Evolutionary conservation across 2,113 vertebrate species (phyloP).

Genomic region (Nibea albiflora): DNA sequence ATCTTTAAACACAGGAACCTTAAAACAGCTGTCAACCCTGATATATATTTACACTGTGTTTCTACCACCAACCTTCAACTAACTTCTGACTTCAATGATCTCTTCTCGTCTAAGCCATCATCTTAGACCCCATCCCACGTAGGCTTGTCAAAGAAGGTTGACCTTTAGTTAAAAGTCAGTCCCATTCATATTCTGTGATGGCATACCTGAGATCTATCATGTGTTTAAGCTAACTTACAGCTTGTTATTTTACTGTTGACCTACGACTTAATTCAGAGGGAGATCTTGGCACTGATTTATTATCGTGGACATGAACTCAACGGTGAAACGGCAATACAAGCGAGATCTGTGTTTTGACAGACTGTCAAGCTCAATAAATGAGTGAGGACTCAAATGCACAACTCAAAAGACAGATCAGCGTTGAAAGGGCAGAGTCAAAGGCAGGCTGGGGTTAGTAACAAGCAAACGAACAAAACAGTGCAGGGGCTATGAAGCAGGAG

Average conservation of each 20-base stretch:
- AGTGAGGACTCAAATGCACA: background rate
- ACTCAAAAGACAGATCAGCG: background rate
- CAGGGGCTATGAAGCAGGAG: background rate
- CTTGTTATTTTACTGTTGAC: background rate
- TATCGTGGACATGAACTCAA: background rate
- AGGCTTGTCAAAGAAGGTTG: too few relatives aligned
- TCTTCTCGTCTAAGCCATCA: too few relatives aligned
- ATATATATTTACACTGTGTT: too few relatives aligned
- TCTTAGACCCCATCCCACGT: too few relatives aligned
- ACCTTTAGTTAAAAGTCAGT: too few relatives aligned
- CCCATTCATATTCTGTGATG: background rate
- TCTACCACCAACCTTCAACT: too few relatives aligned
- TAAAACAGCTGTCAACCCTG: too few relatives aligned
- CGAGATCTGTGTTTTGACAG: background rate
- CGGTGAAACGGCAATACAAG: background rate
- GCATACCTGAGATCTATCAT: background rate
- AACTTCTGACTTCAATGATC: too few relatives aligned
- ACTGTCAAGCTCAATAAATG: background rate
- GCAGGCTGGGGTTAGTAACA: background rate
- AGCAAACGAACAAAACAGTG: background rate
- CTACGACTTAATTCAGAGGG: background rate
- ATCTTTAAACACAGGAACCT: too few relatives aligned
- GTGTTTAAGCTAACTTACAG: background rate
- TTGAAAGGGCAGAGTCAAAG: background rate
- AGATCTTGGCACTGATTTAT: background rate